Base-by-base conservation (phyloP, 2,888 invertebrate species). In the Polydrusus tereticollis region DNA sequence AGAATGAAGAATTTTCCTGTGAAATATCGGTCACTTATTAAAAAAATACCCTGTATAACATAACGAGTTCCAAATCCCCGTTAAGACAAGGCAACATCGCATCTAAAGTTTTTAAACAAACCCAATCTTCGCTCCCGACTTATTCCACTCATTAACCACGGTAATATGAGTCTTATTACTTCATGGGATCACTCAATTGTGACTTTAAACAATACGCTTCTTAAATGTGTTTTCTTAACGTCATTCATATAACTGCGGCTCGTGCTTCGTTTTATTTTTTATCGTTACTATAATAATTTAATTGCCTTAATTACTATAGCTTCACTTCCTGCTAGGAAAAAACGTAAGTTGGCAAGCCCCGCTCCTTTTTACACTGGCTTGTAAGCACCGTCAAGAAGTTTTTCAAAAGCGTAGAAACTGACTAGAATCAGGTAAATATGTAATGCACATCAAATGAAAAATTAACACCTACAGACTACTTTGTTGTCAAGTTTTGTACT, bases 111-210 rank as follows among this genome's bases (percentile, higher is more conserved):
- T 45, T 26, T 20, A 63, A 8, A 14, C 26, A n/a, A 14, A 62
- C 29, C 45, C 20, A 60, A 29, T 60, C 41, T 33, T 26, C 60
- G 14, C 57, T 29, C 23, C 47, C n/a, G 14, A 38, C 64, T 33
- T 55, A 57, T 72, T 68, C 72, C 68, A 63, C 67, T 72, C 72
- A 68, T 72, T 72, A 72, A 72, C 63, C 67, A 68, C 72, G 50
- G 21, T 72, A 72, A 72, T 72, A 52, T 50, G 68, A 72, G 72
- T 58, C 68, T 68, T 57, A 68, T 72, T 72, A 68, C 67, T 41
- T 50, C 63, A 62, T 47, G 52, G 26, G 60, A 14, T 57, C 63
- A 72, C 62, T 72, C 68, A 52, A n/a, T 63, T 58, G 72, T 66
- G 41, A 72, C 68, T 68, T 20, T 29, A 62, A 72, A 72, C 67